A percentile compares a stretch with the other conserved stretches of the same genome.
phyloP scores from a whole-genome alignment of 2,797 vertebrate species.

The Characodon lateralis region DNA sequence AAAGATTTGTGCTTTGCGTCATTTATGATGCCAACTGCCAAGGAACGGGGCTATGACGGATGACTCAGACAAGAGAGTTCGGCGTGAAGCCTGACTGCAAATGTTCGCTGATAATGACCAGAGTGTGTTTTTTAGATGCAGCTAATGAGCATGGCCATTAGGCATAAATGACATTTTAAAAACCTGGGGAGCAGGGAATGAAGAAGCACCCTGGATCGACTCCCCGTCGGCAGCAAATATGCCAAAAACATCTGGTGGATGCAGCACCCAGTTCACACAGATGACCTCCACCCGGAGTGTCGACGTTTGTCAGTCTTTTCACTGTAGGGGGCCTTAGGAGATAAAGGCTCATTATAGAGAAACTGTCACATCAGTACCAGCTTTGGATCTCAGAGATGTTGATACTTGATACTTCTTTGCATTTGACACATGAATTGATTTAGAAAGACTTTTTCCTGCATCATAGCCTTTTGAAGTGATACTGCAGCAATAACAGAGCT shows the following conservation, averaged over 20 bases:
- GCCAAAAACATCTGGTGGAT: conserved; percentile 54
- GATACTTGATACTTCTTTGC: conserved; percentile 12
- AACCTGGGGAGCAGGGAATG: conserved; percentile 65
- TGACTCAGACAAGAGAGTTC: conserved; percentile 66
- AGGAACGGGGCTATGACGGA: conserved; percentile 64
- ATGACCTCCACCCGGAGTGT: conserved; percentile 47
- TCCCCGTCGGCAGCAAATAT: conserved; percentile 46
- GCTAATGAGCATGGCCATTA: conserved; percentile 82
- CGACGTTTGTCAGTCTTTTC: conserved; percentile 45
- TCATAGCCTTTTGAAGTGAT: not conserved
- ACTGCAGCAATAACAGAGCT: not conserved
- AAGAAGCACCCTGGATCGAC: conserved; percentile 51
- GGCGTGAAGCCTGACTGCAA: conserved; percentile 71
- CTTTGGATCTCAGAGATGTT: conserved; percentile 11
- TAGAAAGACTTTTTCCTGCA: not conserved
- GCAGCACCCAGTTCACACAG: conserved; percentile 23
- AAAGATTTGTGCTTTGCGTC: conserved; percentile 67
- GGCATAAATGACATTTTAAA: conserved; percentile 80
- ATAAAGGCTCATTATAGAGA: conserved; percentile 32
- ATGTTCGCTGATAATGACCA: conserved; percentile 76
- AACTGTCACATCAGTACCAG: conserved; percentile 23
- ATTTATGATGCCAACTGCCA: conserved; percentile 62
- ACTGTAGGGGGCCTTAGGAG: conserved; percentile 14
- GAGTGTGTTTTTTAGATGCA: conserved; percentile 74
- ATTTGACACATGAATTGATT: not conserved